Percentiles rank a stretch among this genome's conserved stretches.
phyloP scores from a whole-genome alignment of 2,888 invertebrate species.

The Athalia circularis region DNA sequence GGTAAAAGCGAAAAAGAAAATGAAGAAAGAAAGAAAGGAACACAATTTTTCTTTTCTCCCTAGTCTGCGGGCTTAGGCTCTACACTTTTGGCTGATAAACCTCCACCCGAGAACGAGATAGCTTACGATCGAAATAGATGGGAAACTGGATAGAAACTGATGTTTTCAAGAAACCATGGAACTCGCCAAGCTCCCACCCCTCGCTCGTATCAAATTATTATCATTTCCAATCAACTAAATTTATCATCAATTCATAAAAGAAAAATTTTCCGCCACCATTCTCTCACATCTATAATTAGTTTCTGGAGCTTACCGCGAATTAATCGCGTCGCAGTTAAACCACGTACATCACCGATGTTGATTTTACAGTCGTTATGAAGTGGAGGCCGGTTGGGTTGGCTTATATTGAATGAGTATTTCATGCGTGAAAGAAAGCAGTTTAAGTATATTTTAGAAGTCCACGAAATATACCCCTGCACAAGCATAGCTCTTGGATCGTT shows the following conservation, averaged over 20 bases:
- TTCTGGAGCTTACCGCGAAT: conserved; percentile 10
- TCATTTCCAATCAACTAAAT: too few relatives aligned
- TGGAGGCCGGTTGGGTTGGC: conserved; percentile 7
- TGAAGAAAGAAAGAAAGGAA: not conserved
- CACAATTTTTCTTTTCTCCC: not conserved
- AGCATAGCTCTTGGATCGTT: not conserved
- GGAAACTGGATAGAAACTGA: too few relatives aligned
- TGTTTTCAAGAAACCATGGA: too few relatives aligned
- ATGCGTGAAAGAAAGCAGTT: conserved; percentile 10
- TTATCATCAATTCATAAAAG: too few relatives aligned
- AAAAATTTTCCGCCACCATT: too few relatives aligned
- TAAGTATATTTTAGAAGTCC: conserved; percentile 25
- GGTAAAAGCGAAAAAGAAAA: not conserved
- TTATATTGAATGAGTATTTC: not conserved
- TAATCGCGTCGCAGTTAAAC: conserved; percentile 12
- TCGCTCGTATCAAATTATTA: too few relatives aligned
- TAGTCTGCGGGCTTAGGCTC: too few relatives aligned
- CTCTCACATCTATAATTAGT: too few relatives aligned
- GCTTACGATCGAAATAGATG: too few relatives aligned
- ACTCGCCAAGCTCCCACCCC: too few relatives aligned
- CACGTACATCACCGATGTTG: conserved; percentile 6
- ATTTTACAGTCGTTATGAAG: not conserved
- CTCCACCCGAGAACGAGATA: too few relatives aligned
- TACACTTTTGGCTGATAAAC: too few relatives aligned
- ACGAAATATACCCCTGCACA: conserved; percentile 2